Percentiles rank a stretch among this genome's conserved stretches.
These are phyloP conservation scores for Cheilosia vernalis DNA, from an alignment of 2,888 invertebrate genomes.

Conservation along the genomic window DNA sequence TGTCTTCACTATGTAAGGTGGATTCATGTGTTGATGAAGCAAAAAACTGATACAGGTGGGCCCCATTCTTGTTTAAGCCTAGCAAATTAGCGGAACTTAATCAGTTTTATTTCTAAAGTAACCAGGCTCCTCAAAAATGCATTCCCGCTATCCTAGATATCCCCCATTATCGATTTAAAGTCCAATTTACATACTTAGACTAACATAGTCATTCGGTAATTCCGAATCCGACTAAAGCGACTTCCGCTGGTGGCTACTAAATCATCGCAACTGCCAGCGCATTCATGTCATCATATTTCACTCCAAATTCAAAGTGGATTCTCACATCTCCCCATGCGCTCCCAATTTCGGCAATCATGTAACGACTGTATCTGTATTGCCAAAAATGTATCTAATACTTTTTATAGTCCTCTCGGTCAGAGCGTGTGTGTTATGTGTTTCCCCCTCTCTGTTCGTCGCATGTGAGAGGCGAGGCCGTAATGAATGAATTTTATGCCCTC, in stretches of 20 bases:
- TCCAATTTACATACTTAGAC: too few species aligned
- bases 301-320: slow-evolving; percentile 28
- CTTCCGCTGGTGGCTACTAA: background rate
- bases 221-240: background rate
- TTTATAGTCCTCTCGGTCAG: background rate
- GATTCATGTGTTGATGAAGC: too few species aligned
- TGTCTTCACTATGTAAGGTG: too few species aligned
- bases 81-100: too few species aligned
- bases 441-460: background rate
- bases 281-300: slow-evolving; percentile 30
- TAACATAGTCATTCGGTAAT: too few species aligned
- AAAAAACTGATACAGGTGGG: too few species aligned
- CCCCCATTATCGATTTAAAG: too few species aligned
- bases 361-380: background rate
- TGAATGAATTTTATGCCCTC: slow-evolving; percentile 31
- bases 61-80: too few species aligned
- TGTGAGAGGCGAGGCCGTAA: slow-evolving; percentile 15
- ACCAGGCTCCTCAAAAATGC: too few species aligned
- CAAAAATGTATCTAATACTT: slow-evolving; percentile 2
- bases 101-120: too few species aligned
- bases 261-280: slow-evolving; percentile 17
- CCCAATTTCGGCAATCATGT: background rate
- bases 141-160: too few species aligned
- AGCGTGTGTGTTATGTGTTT: background rate
- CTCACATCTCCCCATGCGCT: background rate